phyloP scores from a whole-genome alignment of 2,797 vertebrate genomes.

The Ciconia nigra region DNA sequence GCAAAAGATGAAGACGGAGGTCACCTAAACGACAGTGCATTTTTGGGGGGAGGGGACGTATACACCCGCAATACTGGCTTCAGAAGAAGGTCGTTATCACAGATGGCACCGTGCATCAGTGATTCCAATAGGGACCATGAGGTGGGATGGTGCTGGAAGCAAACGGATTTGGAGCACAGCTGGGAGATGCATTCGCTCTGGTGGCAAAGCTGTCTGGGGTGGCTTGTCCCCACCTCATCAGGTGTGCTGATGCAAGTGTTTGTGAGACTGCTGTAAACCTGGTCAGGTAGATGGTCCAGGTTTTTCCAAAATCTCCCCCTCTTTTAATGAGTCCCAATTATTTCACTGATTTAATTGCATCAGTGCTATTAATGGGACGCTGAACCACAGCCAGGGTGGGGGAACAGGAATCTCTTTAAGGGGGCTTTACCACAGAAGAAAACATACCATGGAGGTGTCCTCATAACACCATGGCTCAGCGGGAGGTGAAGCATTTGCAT shows the following conservation, averaged over 20 bases:
- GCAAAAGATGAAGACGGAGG: neutral
- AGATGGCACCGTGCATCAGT: fast-evolving
- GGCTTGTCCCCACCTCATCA: neutral
- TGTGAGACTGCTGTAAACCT: neutral
- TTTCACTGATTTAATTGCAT: neutral
- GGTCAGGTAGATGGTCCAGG: fast-evolving
- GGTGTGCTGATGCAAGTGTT: neutral
- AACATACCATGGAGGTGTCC: neutral
- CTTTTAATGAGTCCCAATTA: neutral
- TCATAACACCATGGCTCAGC: neutral
- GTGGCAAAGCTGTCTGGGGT: neutral
- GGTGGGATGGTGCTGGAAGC: neutral
- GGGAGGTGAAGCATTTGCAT: neutral
- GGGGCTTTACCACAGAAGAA: neutral
- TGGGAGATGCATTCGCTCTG: neutral
- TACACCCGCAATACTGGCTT: neutral
- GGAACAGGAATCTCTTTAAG: neutral
- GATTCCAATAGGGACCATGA: neutral
- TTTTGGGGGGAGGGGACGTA: neutral
- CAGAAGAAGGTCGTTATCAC: neutral
- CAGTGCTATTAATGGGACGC: neutral
- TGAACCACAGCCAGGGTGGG: neutral
- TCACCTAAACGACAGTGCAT: neutral
- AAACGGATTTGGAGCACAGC: neutral
- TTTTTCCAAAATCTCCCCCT: neutral